Conservation (phyloP, 53 echinoderm and acorn worm genomes). For the Temnopleurus reevesii region DNA sequence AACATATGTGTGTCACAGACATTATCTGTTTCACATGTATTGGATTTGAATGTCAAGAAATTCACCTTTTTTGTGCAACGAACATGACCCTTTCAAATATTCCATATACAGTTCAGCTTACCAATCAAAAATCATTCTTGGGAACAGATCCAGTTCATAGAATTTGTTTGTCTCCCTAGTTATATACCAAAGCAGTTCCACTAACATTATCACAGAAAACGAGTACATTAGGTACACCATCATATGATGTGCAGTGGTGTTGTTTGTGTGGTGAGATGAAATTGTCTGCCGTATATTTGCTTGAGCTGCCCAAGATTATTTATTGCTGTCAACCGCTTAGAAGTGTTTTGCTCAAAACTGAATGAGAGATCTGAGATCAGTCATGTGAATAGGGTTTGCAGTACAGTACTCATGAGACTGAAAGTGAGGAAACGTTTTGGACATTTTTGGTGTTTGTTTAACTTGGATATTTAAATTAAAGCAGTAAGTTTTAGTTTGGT, state of each 20-base stretch:
- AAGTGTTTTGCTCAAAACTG: neutral
- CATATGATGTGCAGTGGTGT: neutral
- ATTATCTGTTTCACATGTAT: no score
- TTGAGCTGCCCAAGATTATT: slow-evolving; percentile 12
- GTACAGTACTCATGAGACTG: neutral
- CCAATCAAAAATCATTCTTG: no score
- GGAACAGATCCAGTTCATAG: neutral
- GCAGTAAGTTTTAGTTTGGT: no score
- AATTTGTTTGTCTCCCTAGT: no score
- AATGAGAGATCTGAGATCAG: neutral
- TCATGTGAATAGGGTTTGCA: neutral
- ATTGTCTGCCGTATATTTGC: neutral
- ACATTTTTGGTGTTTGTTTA: neutral
- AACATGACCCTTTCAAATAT: neutral
- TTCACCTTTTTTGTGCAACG: neutral
- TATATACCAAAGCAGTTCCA: no score
- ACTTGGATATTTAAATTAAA: no score
- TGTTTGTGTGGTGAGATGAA: neutral
- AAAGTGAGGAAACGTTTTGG: neutral
- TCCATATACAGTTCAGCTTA: neutral
- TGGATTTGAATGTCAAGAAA: no score
- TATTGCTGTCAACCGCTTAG: neutral
- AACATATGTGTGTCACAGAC: no score
- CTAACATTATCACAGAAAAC: neutral
- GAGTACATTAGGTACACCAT: neutral